Evolutionary conservation across 2,113 vertebrate genomes (phyloP).

Genomic region (Eretmochelys imbricata): DNA sequence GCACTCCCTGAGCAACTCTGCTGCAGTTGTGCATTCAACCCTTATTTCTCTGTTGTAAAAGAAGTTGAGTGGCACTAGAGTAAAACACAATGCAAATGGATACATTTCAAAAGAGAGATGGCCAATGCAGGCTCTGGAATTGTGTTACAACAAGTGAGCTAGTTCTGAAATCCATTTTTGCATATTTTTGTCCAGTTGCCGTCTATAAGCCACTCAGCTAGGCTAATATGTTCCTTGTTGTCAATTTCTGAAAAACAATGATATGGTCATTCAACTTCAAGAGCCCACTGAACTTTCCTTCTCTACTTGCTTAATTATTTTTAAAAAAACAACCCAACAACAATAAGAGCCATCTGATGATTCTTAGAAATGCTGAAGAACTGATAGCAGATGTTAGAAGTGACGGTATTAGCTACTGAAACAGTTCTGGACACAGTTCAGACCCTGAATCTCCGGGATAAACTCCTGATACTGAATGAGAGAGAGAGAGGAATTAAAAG

Average conservation of each 20-base stretch:
- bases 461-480: background rate
- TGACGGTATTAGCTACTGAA: slow-evolving; percentile 8
- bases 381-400: slow-evolving; percentile 15
- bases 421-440: background rate
- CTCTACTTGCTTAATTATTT: slow-evolving; percentile 26
- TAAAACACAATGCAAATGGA: background rate
- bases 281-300: slow-evolving; percentile 12
- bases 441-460: slow-evolving; percentile 20
- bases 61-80: background rate
- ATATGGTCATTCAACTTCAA: background rate
- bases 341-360: background rate
- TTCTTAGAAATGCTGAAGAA: background rate
- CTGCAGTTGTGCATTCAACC: accelerated
- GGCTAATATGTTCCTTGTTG: background rate
- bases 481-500: background rate
- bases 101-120: background rate
- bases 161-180: background rate
- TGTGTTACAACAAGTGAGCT: background rate
- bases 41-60: accelerated
- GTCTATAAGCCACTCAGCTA: background rate
- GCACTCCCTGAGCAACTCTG: background rate
- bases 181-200: background rate
- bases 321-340: background rate
- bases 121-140: background rate
- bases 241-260: background rate